phyloP scores from a whole-genome alignment of 2,113 vertebrate genomes.

The Zootoca vivipara region DNA sequence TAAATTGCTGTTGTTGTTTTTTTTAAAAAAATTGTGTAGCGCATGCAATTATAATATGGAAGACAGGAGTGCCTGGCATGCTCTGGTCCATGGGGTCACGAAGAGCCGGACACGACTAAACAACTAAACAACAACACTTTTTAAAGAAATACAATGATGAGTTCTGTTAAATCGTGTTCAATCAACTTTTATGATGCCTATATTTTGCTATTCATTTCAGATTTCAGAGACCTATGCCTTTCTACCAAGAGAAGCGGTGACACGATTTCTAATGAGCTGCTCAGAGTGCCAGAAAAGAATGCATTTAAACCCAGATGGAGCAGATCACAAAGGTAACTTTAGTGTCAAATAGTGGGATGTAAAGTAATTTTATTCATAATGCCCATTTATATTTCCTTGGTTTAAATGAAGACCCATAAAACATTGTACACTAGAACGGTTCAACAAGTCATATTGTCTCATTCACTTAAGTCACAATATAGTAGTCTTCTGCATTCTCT shows the following conservation, averaged over 20 bases:
- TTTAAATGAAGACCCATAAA: slow-evolving; percentile 64
- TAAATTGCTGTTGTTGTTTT: slow-evolving; percentile 50
- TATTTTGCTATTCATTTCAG: slow-evolving; percentile 80
- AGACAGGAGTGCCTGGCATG: no score
- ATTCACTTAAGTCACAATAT: slow-evolving; percentile 55
- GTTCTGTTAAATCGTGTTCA: slow-evolving; percentile 66
- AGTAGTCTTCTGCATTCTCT: slow-evolving; percentile 55
- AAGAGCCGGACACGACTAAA: no score
- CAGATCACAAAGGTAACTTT: slow-evolving; percentile 84
- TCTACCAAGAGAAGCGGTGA: slow-evolving; percentile 88
- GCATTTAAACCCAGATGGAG: slow-evolving; percentile 89
- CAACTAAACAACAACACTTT: no score
- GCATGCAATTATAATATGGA: slow-evolving; percentile 70
- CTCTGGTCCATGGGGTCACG: no score
- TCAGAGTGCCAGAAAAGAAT: slow-evolving; percentile 91
- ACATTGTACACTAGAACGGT: slow-evolving; percentile 60
- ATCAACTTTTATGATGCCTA: slow-evolving; percentile 63
- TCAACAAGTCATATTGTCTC: slow-evolving; percentile 65
- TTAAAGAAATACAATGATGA: slow-evolving; percentile 69
- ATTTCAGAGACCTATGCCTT: slow-evolving; percentile 91
- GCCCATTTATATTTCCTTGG: slow-evolving; percentile 62
- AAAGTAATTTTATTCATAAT: slow-evolving; percentile 70
- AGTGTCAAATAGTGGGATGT: slow-evolving; percentile 66
- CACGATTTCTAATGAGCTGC: slow-evolving; percentile 89
- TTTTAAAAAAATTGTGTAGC: slow-evolving; percentile 71